phyloP scores from a whole-genome alignment of 2,113 vertebrate species.

The Alligator sinensis region DNA sequence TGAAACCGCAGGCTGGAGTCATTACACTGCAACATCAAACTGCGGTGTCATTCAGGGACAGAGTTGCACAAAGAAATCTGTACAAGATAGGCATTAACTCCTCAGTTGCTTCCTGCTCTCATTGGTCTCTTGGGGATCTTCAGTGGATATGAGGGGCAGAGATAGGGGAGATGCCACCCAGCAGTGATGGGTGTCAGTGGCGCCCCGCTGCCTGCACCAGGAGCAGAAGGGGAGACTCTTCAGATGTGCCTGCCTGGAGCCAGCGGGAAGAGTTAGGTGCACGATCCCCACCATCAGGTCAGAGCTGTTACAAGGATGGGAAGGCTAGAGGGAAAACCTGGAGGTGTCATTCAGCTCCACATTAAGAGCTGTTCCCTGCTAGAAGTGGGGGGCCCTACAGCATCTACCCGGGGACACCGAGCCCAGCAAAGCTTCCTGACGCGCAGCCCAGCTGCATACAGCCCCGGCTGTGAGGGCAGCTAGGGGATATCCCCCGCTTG shows the following conservation, averaged over 20 bases:
- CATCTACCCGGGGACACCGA: background rate
- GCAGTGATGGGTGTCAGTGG: background rate
- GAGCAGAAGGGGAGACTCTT: too few relatives aligned
- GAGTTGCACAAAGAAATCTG: background rate
- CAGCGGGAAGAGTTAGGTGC: background rate
- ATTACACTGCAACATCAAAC: too few relatives aligned
- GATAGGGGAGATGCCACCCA: background rate
- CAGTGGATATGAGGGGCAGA: background rate
- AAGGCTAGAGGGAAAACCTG: too few relatives aligned
- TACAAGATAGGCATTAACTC: background rate
- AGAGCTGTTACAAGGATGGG: too few relatives aligned
- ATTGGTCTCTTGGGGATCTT: background rate
- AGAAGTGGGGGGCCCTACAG: background rate
- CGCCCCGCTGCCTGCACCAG: too few relatives aligned
- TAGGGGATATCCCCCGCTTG: too few relatives aligned
- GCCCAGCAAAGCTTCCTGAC: background rate
- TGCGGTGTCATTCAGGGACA: background rate
- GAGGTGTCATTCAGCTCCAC: too few relatives aligned
- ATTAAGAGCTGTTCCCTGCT: too few relatives aligned
- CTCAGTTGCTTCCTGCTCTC: background rate
- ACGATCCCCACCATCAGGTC: too few relatives aligned
- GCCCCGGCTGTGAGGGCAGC: background rate
- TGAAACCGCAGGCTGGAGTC: too few relatives aligned
- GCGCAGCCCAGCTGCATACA: background rate
- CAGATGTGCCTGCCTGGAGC: background rate